Conservation (phyloP, 2,888 invertebrate species). For the Drosophila picticornis region DNA sequence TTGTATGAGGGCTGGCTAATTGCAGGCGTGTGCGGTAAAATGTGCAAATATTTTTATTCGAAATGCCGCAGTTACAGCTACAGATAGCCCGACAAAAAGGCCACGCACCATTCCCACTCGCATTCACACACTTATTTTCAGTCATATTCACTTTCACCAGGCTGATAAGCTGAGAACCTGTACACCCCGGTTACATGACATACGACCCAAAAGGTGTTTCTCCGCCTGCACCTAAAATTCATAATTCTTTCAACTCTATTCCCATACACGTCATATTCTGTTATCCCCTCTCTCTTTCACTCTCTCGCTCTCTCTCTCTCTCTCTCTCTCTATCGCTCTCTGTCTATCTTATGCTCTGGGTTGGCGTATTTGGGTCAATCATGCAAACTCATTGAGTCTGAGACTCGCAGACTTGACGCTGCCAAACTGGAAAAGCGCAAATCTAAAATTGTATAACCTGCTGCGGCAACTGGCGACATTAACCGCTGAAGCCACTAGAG, state of each 20-base stretch:
- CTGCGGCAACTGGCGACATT: conserved; percentile 39
- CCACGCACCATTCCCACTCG: conserved; percentile 61
- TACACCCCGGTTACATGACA: conserved; percentile 27
- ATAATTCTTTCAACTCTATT: conserved; percentile 45
- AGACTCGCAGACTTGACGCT: conserved; percentile 49
- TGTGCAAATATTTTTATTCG: conserved; percentile 38
- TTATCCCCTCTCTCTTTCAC: conserved; percentile 7
- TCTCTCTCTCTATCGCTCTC: conserved; percentile 18
- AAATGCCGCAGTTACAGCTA: conserved; percentile 28
- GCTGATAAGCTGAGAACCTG: conserved; percentile 65
- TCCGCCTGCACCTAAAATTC: conserved; percentile 47
- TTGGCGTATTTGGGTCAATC: conserved; percentile 76
- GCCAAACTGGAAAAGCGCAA: conserved; percentile 73
- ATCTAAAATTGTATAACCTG: conserved; percentile 80
- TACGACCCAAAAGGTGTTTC: conserved; percentile 15
- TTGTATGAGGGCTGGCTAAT: conserved; percentile 56
- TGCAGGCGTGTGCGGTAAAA: conserved; percentile 44
- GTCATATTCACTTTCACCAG: conserved; percentile 72
- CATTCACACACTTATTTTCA: conserved; percentile 28
- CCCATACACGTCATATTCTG: conserved; percentile 21
- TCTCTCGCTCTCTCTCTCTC: conserved; percentile 18
- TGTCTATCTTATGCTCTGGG: conserved; percentile 15
- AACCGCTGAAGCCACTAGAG: conserved; percentile 37
- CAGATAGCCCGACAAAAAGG: conserved; percentile 35
- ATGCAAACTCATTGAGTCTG: conserved; percentile 73